Evolutionary conservation across 2,888 invertebrate genomes (phyloP), one percentile per base, ranked within the genome.

Genomic region (Amiota mariae): DNA sequence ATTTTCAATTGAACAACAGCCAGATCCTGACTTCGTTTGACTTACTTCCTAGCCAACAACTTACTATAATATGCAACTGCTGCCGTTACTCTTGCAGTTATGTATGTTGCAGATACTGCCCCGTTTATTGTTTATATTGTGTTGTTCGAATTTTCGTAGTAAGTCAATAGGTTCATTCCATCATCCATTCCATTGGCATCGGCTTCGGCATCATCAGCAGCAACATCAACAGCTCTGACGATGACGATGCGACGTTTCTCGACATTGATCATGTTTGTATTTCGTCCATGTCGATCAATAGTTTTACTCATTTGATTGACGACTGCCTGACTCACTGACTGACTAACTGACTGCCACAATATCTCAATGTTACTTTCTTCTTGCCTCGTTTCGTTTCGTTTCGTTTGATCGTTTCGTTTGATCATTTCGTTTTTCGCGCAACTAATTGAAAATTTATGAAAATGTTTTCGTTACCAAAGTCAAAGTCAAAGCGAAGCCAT

Each of bases 381-480:
- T 59, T 59, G 20, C 11, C 20, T 54, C 36, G 36, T 24, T 24
- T 24, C 24, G 24, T 24, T 24, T 24, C 24, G 24, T 54, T 57
- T 10, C 18, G 18, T n/a, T 57, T 59, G 59, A 6, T 49, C 54
- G 51, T 11, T 20, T 13, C 51, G 51, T 13, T 66, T n/a, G n/a
- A n/a, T n/a, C n/a, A n/a, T n/a, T n/a, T n/a, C n/a, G n/a, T n/a
- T 59, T 66, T 67, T 68, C 67, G 36, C 51, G 67, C 51, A 15
- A 15, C 67, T 68, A 68, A 68, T 68, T 68, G 67, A 68, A 68
- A 68, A 68, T 68, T 54, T 68, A 68, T 68, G 51, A 68, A 68
- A 68, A 68, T 68, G 36, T 54, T 63, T 63, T 11, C n/a, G 1
- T 63, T 18, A 13, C 11, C 24, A 61, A 36, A 18, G 4, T 24